Percentiles rank a stretch among this genome's conserved stretches.
These are phyloP conservation scores for Heliocidaris erythrogramma DNA, from an alignment of 35 echinoderm and acorn worm genomes.

Conservation along the genomic window DNA sequence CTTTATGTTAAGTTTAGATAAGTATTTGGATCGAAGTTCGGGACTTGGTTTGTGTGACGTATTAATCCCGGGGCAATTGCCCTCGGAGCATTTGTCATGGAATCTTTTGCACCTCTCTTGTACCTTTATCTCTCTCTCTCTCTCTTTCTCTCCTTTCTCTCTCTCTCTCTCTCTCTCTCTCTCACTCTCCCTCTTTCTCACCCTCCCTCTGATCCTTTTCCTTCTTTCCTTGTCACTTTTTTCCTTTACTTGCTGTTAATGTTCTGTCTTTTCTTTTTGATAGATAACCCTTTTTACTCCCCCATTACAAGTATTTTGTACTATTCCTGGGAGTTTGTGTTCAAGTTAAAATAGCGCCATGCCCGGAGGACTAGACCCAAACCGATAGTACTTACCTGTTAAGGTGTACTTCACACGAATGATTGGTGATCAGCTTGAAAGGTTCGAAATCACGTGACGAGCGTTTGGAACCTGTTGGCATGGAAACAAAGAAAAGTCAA, in stretches of 20 bases:
- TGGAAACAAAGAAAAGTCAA: conserved; percentile 12
- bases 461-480: neutral
- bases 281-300: neutral
- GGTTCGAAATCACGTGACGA: neutral
- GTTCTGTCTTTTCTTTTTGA: neutral
- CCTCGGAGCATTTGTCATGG: too few relatives aligned
- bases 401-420: neutral
- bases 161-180: neutral
- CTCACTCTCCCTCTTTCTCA: neutral
- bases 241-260: too few relatives aligned
- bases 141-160: too few relatives aligned
- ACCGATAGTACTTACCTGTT: neutral
- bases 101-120: too few relatives aligned
- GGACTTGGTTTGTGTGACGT: too few relatives aligned
- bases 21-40: too few relatives aligned
- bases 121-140: too few relatives aligned
- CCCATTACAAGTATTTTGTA: neutral
- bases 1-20: too few relatives aligned
- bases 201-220: neutral
- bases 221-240: neutral
- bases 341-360: neutral
- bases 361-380: neutral
- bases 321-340: neutral
- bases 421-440: neutral
- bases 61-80: too few relatives aligned